Evolutionary conservation across 2,797 vertebrate species (phyloP), one percentile per base, ranked within the genome.

Genomic region (Tragelaphus eurycerus): DNA sequence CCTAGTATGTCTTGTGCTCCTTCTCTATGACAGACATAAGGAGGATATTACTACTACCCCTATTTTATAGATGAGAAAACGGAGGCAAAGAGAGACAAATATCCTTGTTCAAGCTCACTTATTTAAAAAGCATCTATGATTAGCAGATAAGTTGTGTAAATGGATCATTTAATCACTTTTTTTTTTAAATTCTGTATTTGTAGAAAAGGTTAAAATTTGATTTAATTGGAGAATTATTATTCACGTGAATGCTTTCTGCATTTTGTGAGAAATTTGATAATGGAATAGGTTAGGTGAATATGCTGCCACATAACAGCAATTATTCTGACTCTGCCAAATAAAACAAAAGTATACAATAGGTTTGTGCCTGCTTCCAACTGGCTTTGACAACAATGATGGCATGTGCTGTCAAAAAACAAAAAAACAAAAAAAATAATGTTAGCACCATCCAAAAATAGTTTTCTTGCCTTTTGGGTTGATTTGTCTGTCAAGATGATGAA

Each of bases 401-500:
- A 54, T 38, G 3, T 9, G 34, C 27, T 94, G 38, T 89, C 25
- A 88, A 81, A 83, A 60, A 79, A 84, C 34, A 10, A 19, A 31
- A 14, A 2, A 34, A 64, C 31, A 67, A 38, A 38, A 12, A 48
- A 14, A 50, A 46, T 62, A 52, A 27, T 34, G 1, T 67, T 87
- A 46, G 4, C 7, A 43, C 4, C 4, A 76, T 85, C 43, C 43
- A 85, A 94, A 96, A 96, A 90, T 97, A 96, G 25, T 90, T 88
- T 89, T 88, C 50, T 93, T 89, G 62, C 11, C n/a, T 79, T 82
- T 86, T 89, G 71, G 48, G 62, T 86, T 95, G 86, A 96, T 92
- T 94, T 92, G 2, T 54, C 76, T 96, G 92, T 96, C 93, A 94
- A 84, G 78, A 93, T 85, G 97, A 96, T 85, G 60, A 96, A 34